These are phyloP conservation scores for Ptychochromis oligacanthus DNA, from an alignment of 2,113 vertebrate genomes.

Conservation along the genomic window DNA sequence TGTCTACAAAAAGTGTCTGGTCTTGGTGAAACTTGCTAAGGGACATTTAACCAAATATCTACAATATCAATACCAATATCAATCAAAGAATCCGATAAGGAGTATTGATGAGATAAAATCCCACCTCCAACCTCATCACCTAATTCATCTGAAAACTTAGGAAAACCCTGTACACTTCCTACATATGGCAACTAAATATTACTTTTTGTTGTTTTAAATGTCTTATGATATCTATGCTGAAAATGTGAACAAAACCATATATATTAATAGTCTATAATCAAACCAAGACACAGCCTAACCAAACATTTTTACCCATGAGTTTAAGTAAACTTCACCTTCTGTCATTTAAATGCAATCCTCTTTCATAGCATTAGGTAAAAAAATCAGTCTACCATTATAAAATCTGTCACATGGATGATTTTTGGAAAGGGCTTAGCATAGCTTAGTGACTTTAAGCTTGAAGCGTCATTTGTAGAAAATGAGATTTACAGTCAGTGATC, in stretches of 20 bases:
- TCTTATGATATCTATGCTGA: neutral
- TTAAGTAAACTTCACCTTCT: constrained; percentile 8
- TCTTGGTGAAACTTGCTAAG: no score
- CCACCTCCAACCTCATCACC: no score
- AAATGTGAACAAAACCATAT: neutral
- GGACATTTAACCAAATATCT: no score
- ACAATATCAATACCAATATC: no score
- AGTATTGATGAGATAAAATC: no score
- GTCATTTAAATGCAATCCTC: constrained; percentile 34
- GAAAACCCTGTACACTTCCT: no score
- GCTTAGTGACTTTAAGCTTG: constrained; percentile 44
- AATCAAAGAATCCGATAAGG: no score
- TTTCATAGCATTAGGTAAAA: constrained; percentile 24
- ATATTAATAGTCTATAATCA: neutral
- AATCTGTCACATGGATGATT: constrained; percentile 41
- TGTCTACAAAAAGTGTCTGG: no score
- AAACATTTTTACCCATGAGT: neutral
- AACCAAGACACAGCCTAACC: neutral
- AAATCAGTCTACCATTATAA: constrained; percentile 24
- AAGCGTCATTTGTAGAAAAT: constrained; percentile 55
- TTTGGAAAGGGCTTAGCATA: constrained; percentile 46
- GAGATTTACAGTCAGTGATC: constrained; percentile 59
- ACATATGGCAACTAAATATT: no score
- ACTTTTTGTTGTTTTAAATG: no score
- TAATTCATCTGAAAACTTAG: no score